phyloP scores from a whole-genome alignment of 2,113 vertebrate genomes.

The Chloropsis hardwickii region DNA sequence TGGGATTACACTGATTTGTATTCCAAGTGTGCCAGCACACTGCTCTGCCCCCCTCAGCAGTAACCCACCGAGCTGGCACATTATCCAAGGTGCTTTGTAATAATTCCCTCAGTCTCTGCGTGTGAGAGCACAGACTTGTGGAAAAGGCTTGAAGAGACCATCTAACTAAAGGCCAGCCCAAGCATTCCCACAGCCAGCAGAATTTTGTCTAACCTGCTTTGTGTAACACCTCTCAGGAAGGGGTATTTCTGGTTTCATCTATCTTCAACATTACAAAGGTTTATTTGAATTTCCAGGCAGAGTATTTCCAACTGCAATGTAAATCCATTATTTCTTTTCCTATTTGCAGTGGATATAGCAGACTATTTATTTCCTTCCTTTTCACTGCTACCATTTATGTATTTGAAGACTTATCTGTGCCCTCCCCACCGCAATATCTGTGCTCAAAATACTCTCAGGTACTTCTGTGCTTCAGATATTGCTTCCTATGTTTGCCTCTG shows the following conservation, averaged over 20 bases:
- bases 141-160: not conserved
- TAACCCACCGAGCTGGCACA: not conserved
- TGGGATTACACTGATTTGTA: not conserved
- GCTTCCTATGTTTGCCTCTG: not conserved
- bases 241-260: not conserved
- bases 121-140: not conserved
- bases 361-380: not conserved
- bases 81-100: not conserved
- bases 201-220: not conserved
- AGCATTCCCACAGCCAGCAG: not conserved
- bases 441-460: not conserved
- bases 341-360: not conserved
- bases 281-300: not conserved
- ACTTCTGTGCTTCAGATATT: not conserved
- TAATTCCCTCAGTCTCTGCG: not conserved
- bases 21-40: too few species aligned
- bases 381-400: not conserved
- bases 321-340: not conserved
- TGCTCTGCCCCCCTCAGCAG: not conserved
- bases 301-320: not conserved
- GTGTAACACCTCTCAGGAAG: not conserved
- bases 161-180: not conserved
- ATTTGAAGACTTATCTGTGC: not conserved
- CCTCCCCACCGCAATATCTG: not conserved
- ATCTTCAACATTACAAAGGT: not conserved